These are phyloP conservation scores for Platysternon megacephalum DNA, from an alignment of 2,113 vertebrate species.

Conservation along the genomic window DNA sequence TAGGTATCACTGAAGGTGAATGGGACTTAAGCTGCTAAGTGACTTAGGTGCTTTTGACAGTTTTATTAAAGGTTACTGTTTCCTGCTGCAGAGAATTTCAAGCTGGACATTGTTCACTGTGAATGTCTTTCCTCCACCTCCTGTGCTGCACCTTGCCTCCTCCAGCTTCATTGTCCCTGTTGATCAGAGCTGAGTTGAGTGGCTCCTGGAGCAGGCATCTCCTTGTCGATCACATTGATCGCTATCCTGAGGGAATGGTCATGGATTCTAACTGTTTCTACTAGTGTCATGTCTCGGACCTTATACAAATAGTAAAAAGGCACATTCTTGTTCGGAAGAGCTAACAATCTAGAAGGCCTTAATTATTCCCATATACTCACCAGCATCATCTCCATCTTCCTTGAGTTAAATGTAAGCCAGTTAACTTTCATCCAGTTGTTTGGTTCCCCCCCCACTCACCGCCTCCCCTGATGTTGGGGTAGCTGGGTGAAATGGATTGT, in stretches of 20 bases:
- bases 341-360: neutral
- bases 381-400: conserved; percentile 10
- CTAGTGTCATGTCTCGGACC: neutral
- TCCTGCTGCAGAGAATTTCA: neutral
- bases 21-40: neutral
- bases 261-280: neutral
- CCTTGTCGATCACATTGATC: neutral
- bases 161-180: neutral
- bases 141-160: neutral
- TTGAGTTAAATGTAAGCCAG: neutral
- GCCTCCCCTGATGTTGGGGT: neutral
- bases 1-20: neutral
- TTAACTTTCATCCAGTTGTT: neutral
- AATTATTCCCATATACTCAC: neutral
- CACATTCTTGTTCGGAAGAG: neutral
- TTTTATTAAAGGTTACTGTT: neutral
- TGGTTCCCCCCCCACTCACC: fast-evolving
- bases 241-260: neutral
- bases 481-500: neutral
- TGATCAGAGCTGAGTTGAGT: neutral
- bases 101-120: neutral
- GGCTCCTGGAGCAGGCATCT: neutral
- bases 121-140: neutral
- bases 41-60: neutral
- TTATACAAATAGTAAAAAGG: neutral